Base-by-base conservation (phyloP, 1,140 invertebrate species). In the Panulirus ornatus region DNA sequence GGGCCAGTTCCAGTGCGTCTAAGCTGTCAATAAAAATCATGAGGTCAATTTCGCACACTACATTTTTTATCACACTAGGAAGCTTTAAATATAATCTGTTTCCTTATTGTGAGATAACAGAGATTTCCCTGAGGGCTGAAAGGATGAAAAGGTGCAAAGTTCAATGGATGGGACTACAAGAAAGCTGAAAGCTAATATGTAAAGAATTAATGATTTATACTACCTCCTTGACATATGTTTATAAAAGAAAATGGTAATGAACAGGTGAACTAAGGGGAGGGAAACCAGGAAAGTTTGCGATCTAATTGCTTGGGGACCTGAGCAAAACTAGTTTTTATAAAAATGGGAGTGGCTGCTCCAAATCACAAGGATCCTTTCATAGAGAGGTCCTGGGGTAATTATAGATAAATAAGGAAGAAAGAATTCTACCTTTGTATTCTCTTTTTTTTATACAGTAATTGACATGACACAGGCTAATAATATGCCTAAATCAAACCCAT, bases 1-100 rank as follows among this genome's bases (percentile, higher is more conserved):
- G 81, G 38, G 89, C 81, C 30, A 76, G 84, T 78, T 90, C 83
- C 63, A 92, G n/a, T 0, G 79, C 58, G 42, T 83, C 81, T 78
- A 79, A 84, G 71, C 88, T 92, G 91, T 27, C 66, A 79, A 58
- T n/a, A n/a, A 36, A 71, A 44, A 70, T 19, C 1, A 73, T 22
- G 30, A 3, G 19, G 11, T 66, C 3, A 66, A 27, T 3, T 47
- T 47, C 44, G 14, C 44, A 47, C 14, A 47, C 44, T 47, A 14
- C 14, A 47, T 11, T 11, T 6, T 47, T 5, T 6, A 47, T 47
- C 14, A 47, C n/a, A n/a, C n/a, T n/a, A n/a, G n/a, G n/a, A 47
- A 47, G 44, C 44, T 1, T 30, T 30, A 30, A 6, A n/a, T n/a
- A 3, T 30, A 63, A 6, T n/a, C 14, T 2, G 11, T 22, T 58